Evolutionary conservation across 2,113 vertebrate species (phyloP).

Genomic region (Solea solea): DNA sequence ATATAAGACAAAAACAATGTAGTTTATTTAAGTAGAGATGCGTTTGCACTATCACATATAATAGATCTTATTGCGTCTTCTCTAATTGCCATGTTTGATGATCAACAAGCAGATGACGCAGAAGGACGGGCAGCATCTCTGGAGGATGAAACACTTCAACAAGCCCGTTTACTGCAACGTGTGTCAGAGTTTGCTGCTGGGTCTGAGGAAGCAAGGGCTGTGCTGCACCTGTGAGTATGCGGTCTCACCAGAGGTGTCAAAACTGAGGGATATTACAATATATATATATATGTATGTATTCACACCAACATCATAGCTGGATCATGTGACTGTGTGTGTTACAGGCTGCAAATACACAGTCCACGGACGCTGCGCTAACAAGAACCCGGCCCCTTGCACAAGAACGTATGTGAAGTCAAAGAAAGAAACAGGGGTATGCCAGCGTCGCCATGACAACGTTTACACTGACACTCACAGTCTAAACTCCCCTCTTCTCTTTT

Average conservation of each 20-base stretch:
- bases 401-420: slow-evolving; percentile 93
- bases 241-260: slow-evolving; percentile 20
- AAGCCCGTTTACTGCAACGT: slow-evolving; percentile 91
- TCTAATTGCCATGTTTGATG: neutral
- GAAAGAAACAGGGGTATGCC: slow-evolving; percentile 89
- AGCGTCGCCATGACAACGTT: slow-evolving; percentile 30
- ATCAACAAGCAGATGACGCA: slow-evolving; percentile 84
- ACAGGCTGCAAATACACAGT: slow-evolving; percentile 92
- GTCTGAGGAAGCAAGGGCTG: slow-evolving; percentile 91
- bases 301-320: neutral
- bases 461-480: neutral
- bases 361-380: slow-evolving; percentile 91
- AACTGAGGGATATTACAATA: neutral
- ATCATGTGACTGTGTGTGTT: neutral
- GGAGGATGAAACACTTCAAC: slow-evolving; percentile 93
- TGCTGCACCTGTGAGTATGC: slow-evolving; percentile 88
- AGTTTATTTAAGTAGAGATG: no score
- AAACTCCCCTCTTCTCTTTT: neutral
- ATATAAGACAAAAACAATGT: no score
- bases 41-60: no score
- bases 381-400: slow-evolving; percentile 85
- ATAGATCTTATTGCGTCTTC: neutral
- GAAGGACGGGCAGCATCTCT: slow-evolving; percentile 91
- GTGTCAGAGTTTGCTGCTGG: slow-evolving; percentile 87
- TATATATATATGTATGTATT: neutral